These are phyloP conservation scores for Aplocera efformata DNA, from an alignment of 2,888 invertebrate genomes.

Conservation along the genomic window DNA sequence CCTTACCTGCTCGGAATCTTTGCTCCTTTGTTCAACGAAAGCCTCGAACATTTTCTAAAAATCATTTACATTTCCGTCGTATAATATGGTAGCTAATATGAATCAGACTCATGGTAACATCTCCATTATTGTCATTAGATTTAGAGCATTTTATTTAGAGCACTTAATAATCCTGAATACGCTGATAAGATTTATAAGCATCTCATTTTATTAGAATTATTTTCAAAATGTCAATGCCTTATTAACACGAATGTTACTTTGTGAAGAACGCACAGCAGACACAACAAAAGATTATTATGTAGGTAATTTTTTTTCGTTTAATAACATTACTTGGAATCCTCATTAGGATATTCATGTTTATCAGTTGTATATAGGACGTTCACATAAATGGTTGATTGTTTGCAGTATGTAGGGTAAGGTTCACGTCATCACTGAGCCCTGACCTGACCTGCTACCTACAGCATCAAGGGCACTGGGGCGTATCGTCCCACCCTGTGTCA, in stretches of 20 bases:
- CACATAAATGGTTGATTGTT: conserved; percentile 25
- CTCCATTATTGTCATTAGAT: too few species aligned
- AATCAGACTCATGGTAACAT: too few species aligned
- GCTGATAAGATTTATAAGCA: too few species aligned
- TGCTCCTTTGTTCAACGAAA: conserved; percentile 42
- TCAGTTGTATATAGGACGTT: conserved; percentile 14
- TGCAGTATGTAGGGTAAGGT: conserved; percentile 24
- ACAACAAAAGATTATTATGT: conserved; percentile 14
- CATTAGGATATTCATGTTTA: conserved; percentile 6
- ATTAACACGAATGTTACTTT: conserved; percentile 6
- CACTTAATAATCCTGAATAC: too few species aligned
- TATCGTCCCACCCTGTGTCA: conserved; percentile 28
- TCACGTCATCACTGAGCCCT: conserved; percentile 21
- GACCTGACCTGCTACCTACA: conserved; percentile 41
- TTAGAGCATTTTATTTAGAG: too few species aligned
- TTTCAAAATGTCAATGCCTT: conserved; percentile 15
- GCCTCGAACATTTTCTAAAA: conserved; percentile 31
- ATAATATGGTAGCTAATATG: too few species aligned
- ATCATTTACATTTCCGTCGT: conserved; percentile 3
- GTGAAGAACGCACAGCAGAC: conserved; percentile 14
- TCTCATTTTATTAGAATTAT: conserved; percentile 4
- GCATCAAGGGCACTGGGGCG: conserved; percentile 45
- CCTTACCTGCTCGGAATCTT: conserved; percentile 52
- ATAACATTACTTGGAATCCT: conserved; percentile 9
- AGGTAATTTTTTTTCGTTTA: conserved; percentile 6